Base-by-base conservation (phyloP, 2,888 invertebrate genomes). In the Alviniconcha strummeri region DNA sequence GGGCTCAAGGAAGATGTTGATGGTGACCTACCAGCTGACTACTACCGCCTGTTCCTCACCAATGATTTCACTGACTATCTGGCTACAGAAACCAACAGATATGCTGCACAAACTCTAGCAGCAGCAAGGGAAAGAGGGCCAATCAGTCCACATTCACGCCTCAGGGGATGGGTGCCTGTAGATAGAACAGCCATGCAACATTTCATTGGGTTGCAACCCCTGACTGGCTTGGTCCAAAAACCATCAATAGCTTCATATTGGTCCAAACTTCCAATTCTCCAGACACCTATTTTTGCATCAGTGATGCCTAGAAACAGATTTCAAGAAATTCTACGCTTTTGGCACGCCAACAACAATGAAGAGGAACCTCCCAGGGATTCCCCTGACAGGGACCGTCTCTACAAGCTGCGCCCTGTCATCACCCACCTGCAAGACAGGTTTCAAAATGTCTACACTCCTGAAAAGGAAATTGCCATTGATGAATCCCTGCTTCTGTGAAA, bases 401-500 rank as follows among this genome's bases (percentile, higher is more conserved):
- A 56, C 57, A 76, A 76, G 17, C n/a, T 76, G 55, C 55, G 76
- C 19, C n/a, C 56, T 56, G 15, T 76, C 19, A 19, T 76, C n/a
- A n/a, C 55, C 8, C 57, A 57, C n/a, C n/a, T 76, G 4, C 57
- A 56, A 17, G 76, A 76, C 0, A 56, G 15, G n/a, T 57, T 76
- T 56, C 56, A 76, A 56, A 7, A 56, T 76, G 76, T 76, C n/a
- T 57, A 57, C 13, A 9, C 56, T n/a, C 76, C 76, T 0, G 56
- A 57, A 2, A n/a, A 76, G 13, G 55, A 9, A 19, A n/a, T 76
- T 19, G 56, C 56, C 9, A 17, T 56, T 57, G 57, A 76, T 9
- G 76, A 57, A 19, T 19, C 56, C 6, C 17, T 76, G 6, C 76
- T 76, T 13, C n/a, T 76, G 19, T 76, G 76, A 56, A 76, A 76